These are phyloP conservation scores for Panzeria rudis DNA, from an alignment of 2,888 invertebrate species.

Conservation along the genomic window DNA sequence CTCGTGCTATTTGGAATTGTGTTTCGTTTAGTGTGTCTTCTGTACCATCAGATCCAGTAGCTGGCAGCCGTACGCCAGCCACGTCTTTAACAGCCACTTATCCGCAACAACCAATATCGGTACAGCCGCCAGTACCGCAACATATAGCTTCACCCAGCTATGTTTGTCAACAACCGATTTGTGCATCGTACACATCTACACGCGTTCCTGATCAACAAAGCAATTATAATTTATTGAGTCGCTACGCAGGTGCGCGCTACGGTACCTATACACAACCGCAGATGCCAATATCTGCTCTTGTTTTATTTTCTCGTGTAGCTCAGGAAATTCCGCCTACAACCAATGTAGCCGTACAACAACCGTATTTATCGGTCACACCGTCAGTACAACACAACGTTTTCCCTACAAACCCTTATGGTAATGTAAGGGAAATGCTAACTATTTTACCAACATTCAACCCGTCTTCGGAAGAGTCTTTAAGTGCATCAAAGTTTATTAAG, in stretches of 20 bases:
- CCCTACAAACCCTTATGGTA: constrained; percentile 30
- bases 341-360: background rate
- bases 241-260: background rate
- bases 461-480: constrained; percentile 31
- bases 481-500: constrained; percentile 26
- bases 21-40: no score
- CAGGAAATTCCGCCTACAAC: background rate
- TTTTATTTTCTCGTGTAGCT: background rate
- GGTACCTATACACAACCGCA: background rate
- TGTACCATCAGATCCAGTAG: background rate
- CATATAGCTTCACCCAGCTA: background rate
- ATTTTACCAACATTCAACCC: constrained; percentile 57
- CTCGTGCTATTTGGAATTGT: background rate
- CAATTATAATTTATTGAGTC: background rate
- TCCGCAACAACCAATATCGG: background rate
- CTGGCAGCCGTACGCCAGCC: background rate
- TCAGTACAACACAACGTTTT: background rate
- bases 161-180: background rate
- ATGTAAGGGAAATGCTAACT: constrained; percentile 30
- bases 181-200: background rate
- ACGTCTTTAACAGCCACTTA: background rate
- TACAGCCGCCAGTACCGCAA: background rate
- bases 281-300: background rate
- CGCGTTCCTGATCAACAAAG: background rate
- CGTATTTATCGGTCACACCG: background rate